phyloP scores from a whole-genome alignment of 2,113 vertebrate genomes.

The Caranx ignobilis region DNA sequence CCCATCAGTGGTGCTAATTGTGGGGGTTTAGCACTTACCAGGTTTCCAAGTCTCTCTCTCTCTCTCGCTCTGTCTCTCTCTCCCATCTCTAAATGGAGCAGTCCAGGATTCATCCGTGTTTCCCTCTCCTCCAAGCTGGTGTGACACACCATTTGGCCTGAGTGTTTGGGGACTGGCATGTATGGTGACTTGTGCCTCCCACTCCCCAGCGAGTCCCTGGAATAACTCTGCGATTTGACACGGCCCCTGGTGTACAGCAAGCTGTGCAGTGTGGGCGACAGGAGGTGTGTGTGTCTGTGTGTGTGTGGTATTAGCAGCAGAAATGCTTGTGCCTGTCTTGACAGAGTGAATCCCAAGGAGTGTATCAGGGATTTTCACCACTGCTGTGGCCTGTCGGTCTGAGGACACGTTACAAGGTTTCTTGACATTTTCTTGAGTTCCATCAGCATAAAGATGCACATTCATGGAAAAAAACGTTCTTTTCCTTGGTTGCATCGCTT shows the following conservation, averaged over 20 bases:
- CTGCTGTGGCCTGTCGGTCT: constrained; percentile 15
- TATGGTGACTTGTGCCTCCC: constrained; percentile 40
- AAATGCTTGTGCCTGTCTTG: constrained; percentile 49
- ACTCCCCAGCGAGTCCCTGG: constrained; percentile 42
- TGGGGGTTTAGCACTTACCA: constrained; percentile 56
- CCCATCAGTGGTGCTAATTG: constrained; percentile 66
- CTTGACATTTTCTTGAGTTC: constrained; percentile 1
- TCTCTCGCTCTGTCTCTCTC: background rate
- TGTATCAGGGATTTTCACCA: constrained; percentile 45
- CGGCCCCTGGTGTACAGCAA: constrained; percentile 60
- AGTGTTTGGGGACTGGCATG: constrained; percentile 41
- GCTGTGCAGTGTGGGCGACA: constrained; percentile 55
- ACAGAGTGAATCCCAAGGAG: constrained; percentile 50
- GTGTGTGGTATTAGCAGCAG: constrained; percentile 48
- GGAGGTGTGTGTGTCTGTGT: constrained; percentile 26
- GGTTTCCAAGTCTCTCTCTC: constrained; percentile 59
- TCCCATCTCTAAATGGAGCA: constrained; percentile 48
- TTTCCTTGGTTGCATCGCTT: too few species aligned
- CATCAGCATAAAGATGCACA: background rate
- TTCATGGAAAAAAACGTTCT: background rate
- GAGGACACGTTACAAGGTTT: constrained; percentile 6
- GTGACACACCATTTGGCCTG: constrained; percentile 65
- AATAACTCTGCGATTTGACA: constrained; percentile 64
- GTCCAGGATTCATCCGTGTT: constrained; percentile 49
- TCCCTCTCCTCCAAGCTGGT: constrained; percentile 47